Evolutionary conservation across 2,113 vertebrate genomes (phyloP), one percentile per base, ranked within the genome.

Genomic region (Chlorodrepanis virens): DNA sequence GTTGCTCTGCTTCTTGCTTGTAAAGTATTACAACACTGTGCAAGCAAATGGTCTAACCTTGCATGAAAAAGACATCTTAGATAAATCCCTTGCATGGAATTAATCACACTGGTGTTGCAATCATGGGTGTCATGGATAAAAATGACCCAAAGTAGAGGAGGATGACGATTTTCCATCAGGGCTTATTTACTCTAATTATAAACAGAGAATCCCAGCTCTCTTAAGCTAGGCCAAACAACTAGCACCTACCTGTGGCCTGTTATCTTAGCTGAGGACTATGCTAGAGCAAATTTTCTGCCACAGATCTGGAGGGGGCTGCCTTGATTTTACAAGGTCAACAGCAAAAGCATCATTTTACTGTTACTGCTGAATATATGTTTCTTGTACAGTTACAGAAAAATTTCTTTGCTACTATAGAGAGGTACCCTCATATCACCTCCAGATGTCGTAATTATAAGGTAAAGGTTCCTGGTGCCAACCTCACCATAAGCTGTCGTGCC

Each of bases 41-140:
- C 54, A 54, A 92, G 79, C 77, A 87, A 77, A 79, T 49, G 72
- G 63, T 57, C 85, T 52, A 90, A 90, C 28, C 49, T 82, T 4
- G 0, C 42, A 88, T 33, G 44, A 75, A 89, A 89, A 91, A 87
- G 75, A 37, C 10, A 0, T 87, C 59, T 93, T 21, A 27, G 65
- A 70, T 83, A 67, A 94, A 96, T 87, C 49, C n/a, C 37, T 57
- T 72, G 71, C 42, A 39, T 31, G 37, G 35, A 31, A 80, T 94
- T 91, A 95, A 78, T 93, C 90, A 93, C 3, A 1, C 45, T 90
- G 49, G 47, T 90, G 95, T 96, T 8, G 65, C 53, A 97, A 90
- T 83, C 57, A 20, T n/a, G 77, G 40, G 42, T 85, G 92, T 93
- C 87, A 69, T 76, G 82, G 82, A 67, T 76, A 93, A 95, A 96